Base-by-base conservation (phyloP, 2,113 vertebrate species). In the Sterrhoptilus dennistouni region DNA sequence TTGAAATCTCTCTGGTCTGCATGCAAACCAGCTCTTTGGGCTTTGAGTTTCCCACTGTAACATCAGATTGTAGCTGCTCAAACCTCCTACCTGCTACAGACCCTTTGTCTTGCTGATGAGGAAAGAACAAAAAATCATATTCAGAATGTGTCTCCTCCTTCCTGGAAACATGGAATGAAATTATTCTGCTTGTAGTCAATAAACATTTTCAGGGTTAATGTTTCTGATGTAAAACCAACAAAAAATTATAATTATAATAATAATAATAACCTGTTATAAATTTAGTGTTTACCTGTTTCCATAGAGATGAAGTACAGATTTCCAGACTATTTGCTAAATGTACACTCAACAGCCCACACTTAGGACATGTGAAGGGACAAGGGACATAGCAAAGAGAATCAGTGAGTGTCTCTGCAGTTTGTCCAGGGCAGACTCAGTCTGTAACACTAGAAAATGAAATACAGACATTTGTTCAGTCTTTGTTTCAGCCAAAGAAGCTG, bases 401-500 rank as follows among this genome's bases (percentile, higher is more conserved):
- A 24, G 21, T 11, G 42, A 70, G 14, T 8, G 12, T 45, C 42
- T 78, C 57, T 90, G 70, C 40, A 61, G 22, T 42, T 49, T 80
- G 33, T 72, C 24, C 8, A 3, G 23, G 5, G 25, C 52, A 45
- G 38, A 66, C 14, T 77, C 60, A 59, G 52, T 35, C 65, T 79
- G 28, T 68, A 82, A 64, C 45, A 40, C 20, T 80, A 83, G 57
- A 64, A 87, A 82, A 93, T 59, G 2, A 69, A 93, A 93, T 31
- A 29, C 38, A 78, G 60, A 89, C 17, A 23, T 72, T 95, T 79
- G 3, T n/a, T 84, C 10, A 80, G 83, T 53, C 47, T 78, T 88
- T 93, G 23, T 83, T 87, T 89, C 38, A 69, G 81, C 36, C 78
- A 85, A 91, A 76, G 66, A 94, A 93, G 38, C 53, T 89, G 57